These are phyloP conservation scores for Andrena praecox DNA, from an alignment of 2,888 invertebrate species.

Conservation along the genomic window DNA sequence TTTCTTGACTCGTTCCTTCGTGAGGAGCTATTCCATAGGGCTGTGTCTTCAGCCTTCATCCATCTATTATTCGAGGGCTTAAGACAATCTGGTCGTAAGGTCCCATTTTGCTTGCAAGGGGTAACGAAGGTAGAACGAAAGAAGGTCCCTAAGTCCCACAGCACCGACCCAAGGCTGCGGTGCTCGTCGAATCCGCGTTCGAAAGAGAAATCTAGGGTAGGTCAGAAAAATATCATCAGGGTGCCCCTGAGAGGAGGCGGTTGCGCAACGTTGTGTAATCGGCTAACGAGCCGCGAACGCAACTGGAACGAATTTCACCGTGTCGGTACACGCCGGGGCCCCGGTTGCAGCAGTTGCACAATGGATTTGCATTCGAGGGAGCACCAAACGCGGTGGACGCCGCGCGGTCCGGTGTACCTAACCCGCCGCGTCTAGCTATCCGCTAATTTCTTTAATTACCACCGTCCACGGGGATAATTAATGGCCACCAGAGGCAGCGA, in stretches of 20 bases:
- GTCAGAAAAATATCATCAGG: conserved; percentile 11
- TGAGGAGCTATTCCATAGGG: not conserved
- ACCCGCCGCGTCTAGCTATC: conserved; percentile 56
- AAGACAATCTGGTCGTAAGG: too few species aligned
- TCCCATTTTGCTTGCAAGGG: too few species aligned
- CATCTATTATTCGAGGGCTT: too few species aligned
- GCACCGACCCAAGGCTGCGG: not conserved
- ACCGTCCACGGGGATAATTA: conserved; percentile 74
- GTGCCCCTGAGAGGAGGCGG: conserved; percentile 28
- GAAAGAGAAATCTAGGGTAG: conserved; percentile 9
- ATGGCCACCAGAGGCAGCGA: conserved; percentile 66
- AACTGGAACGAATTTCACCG: conserved; percentile 76
- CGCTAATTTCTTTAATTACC: conserved; percentile 79
- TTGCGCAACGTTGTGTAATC: conserved; percentile 69
- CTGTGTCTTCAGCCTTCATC: not conserved
- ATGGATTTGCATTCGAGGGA: conserved; percentile 74
- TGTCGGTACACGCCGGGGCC: conserved; percentile 55
- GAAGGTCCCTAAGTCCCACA: not conserved
- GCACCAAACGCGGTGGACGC: conserved; percentile 31
- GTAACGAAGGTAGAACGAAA: too few species aligned
- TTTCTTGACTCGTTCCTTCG: not conserved
- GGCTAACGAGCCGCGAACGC: conserved; percentile 69
- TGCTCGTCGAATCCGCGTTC: not conserved
- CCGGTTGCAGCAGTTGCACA: conserved; percentile 71
- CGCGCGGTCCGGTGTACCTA: conserved; percentile 5